phyloP scores from a whole-genome alignment of 2,797 vertebrate genomes.

The Notolepis coatsorum region DNA sequence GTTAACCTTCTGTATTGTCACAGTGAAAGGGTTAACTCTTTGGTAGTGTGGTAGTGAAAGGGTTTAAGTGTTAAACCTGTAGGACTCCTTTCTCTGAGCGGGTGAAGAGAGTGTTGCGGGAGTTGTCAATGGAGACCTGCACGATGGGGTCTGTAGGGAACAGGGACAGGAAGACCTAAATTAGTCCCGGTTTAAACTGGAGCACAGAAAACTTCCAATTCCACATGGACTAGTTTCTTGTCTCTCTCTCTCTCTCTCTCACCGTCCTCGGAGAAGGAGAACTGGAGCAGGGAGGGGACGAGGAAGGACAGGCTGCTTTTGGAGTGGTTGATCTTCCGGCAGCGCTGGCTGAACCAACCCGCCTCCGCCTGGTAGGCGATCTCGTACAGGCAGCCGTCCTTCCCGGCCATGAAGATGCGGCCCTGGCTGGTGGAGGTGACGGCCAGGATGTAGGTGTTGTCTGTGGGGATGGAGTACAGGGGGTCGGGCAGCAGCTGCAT shows the following conservation, averaged over 20 bases:
- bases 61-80: slow-evolving; percentile 84
- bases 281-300: slow-evolving; percentile 93
- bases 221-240: background rate
- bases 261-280: slow-evolving; percentile 98
- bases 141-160: slow-evolving; percentile 90
- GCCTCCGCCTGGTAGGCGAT: slow-evolving; percentile 98
- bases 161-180: background rate
- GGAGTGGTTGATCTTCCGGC: slow-evolving; percentile 98
- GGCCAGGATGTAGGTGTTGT: slow-evolving; percentile 94
- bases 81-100: slow-evolving; percentile 96
- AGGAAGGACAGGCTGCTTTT: slow-evolving; percentile 95
- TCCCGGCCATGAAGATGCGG: slow-evolving; percentile 96
- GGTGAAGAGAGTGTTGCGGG: slow-evolving; percentile 91
- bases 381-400: slow-evolving; percentile 98
- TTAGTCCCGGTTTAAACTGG: background rate
- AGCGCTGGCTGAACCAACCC: slow-evolving; percentile 97
- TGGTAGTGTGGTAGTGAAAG: no score
- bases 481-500: slow-evolving; percentile 97
- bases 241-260: slow-evolving; percentile 38
- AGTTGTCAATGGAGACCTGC: slow-evolving; percentile 96
- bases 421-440: slow-evolving; percentile 92
- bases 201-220: background rate
- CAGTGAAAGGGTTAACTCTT: no score
- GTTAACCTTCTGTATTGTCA: no score
- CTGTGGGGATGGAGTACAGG: slow-evolving; percentile 95